A percentile compares a stretch with the other conserved stretches of the same genome.
These are phyloP conservation scores for Synodontis membranacea DNA, from an alignment of 2,113 vertebrate species.

Conservation along the genomic window DNA sequence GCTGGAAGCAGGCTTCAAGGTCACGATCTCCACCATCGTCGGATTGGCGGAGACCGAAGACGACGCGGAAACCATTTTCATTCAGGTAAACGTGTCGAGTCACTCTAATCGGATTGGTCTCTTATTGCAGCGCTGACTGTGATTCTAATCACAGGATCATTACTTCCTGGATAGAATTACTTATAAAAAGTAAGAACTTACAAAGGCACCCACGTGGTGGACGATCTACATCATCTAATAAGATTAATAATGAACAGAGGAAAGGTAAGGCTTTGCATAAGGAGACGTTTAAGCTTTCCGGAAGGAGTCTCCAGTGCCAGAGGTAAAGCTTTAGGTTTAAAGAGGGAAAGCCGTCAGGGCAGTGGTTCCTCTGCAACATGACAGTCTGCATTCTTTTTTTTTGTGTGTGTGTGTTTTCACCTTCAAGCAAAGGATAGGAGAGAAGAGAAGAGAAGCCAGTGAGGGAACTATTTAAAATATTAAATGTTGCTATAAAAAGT, in stretches of 20 bases:
- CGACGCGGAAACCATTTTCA: constrained; percentile 79
- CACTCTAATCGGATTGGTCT: neutral
- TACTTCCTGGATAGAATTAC: too few relatives aligned
- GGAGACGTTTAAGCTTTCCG: neutral
- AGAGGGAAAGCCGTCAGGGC: too few relatives aligned
- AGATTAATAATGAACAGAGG: neutral
- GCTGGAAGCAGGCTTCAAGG: constrained; percentile 71
- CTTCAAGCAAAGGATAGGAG: too few relatives aligned
- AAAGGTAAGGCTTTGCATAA: neutral
- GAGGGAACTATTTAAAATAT: neutral
- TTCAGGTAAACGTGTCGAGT: constrained; percentile 89
- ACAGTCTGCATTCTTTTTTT: neutral
- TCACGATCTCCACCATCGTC: constrained; percentile 72
- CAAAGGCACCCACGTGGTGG: neutral
- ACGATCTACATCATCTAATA: neutral
- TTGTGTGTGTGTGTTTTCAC: too few relatives aligned
- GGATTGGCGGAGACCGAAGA: constrained; percentile 71
- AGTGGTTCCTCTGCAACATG: too few relatives aligned
- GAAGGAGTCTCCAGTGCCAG: neutral
- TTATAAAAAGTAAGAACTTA: neutral
- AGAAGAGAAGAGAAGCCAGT: neutral
- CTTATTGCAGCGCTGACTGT: neutral
- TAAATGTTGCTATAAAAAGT: neutral
- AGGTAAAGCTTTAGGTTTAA: neutral
- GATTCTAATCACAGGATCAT: neutral